Evolutionary conservation across 1,140 invertebrate species (phyloP), one percentile per base, ranked within the genome.

Genomic region (Musca domestica): DNA sequence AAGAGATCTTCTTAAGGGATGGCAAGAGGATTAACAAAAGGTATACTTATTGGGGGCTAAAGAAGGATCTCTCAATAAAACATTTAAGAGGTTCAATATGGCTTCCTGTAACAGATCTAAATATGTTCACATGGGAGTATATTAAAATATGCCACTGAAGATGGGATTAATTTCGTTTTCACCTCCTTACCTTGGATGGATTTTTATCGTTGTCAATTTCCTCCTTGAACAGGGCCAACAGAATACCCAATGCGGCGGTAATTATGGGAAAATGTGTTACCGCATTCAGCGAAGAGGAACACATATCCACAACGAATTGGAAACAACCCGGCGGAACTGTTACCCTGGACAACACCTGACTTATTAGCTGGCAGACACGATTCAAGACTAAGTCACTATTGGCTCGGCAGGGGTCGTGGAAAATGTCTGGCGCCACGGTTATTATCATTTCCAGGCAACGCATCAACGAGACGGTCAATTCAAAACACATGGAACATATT

Each of bases 401-500:
- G 4, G 85, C 75, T 48, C 85, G 79, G 7, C 78, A 74, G n/a
- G 81, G 79, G 79, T 91, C 87, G 10, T 82, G 86, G 68, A 92
- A 88, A 19, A 91, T 79, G 27, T 83, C 82, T 0, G 88, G 88
- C 0, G 86, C 86, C 12, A 92, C 82, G 3, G 84, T 85, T 2
- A 89, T 84, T 0, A 92, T 87, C 92, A 95, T 93, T 81, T 95
- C 92, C 34, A 94, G 81, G 7, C 93, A 91, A 65, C 92, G 84
- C 68, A 92, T 82, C 48, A 92, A 80, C 4, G 88, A 87, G 15
- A 91, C 84, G 1, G 90, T 85, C 19, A 93, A 82, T 74, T 92
- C 90, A 76, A 92, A 92, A 76, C 92, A 94, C 7, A 92, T 94
- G 0, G 91, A 90, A 74, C 92, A 94, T 41, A 94, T 89, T 81